phyloP scores from a whole-genome alignment of 2,113 vertebrate species.

The Chionis minor region DNA sequence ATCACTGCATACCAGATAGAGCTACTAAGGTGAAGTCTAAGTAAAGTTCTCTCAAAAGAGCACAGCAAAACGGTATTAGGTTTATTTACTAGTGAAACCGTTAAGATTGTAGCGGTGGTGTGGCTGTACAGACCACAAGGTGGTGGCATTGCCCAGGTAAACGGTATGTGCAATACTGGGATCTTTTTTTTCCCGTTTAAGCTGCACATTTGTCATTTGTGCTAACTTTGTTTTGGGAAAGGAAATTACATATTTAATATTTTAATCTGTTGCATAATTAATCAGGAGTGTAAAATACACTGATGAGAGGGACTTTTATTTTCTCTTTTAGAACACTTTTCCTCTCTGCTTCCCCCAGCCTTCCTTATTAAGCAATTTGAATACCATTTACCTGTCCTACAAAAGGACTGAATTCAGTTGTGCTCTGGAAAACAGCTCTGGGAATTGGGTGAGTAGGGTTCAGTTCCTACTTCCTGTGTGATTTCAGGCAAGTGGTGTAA shows the following conservation, averaged over 20 bases:
- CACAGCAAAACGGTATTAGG: rapidly evolving
- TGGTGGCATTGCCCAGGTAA: slow-evolving; percentile 67
- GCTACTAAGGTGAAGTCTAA: neutral
- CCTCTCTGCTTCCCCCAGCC: neutral
- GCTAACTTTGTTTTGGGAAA: neutral
- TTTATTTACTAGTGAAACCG: rapidly evolving
- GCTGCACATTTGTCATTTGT: neutral
- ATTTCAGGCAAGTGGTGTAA: neutral
- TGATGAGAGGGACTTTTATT: neutral
- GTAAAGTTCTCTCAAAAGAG: neutral
- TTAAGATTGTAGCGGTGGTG: neutral
- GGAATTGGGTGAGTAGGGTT: neutral
- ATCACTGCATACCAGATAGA: neutral
- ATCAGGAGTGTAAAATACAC: neutral
- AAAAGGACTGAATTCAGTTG: neutral
- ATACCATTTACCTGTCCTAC: neutral
- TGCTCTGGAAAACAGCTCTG: neutral
- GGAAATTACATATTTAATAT: neutral
- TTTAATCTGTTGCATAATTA: neutral
- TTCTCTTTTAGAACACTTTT: neutral
- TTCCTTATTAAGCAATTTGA: neutral
- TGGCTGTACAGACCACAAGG: slow-evolving; percentile 31
- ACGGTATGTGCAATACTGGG: rapidly evolving
- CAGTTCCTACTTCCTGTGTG: neutral
- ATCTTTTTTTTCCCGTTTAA: neutral